Evolutionary conservation across 2,888 invertebrate species (phyloP), one percentile per base, ranked within the genome.

Genomic region (Esperia sulphurella): DNA sequence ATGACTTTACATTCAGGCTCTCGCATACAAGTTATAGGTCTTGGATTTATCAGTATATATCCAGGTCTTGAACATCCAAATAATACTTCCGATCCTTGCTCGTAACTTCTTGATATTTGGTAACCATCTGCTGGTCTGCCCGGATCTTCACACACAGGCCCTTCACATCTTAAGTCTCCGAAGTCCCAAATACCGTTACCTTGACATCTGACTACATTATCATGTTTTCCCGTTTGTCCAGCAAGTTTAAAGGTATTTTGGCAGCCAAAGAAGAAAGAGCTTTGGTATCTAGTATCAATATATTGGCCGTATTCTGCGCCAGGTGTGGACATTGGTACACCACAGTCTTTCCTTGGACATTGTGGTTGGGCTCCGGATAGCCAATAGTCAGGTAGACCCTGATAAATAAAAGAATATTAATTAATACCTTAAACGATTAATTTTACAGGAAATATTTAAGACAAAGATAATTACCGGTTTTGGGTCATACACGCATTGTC

Each of bases 171-270:
- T 44, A 99, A 90, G 73, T 97, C 97, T 29, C 98, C 98, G 75
- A 98, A 98, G 88, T 98, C 98, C 99, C 99, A 99, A 53, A 96
- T 94, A 1, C 97, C 97, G 69, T 97, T 97, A 0, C 94, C 94
- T 85, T 95, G 95, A 79, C 98, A 98, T 54, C 95, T 90, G 0
- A 99, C 98, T 9, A 96, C 95, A 72, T 97, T 97, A 68, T 98
- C 97, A 61, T 97, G 95, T 63, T 95, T 94, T 56, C 94, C 95
- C 0, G 97, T 97, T 85, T 98, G 97, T 1, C 98, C 98, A 14
- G 96, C 97, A 12, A 97, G 89, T 72, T 97, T 97, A 74, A 98
- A 98, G 0, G 98, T 98, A 57, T 97, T 97, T 85, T 97, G 97
- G 68, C 98, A 98, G 33, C 97, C 97, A 74, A 98, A 98, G 90